A percentile compares a stretch with the other conserved stretches of the same genome.
phyloP scores from a whole-genome alignment of 1,140 invertebrate genomes.

The Varroa destructor region DNA sequence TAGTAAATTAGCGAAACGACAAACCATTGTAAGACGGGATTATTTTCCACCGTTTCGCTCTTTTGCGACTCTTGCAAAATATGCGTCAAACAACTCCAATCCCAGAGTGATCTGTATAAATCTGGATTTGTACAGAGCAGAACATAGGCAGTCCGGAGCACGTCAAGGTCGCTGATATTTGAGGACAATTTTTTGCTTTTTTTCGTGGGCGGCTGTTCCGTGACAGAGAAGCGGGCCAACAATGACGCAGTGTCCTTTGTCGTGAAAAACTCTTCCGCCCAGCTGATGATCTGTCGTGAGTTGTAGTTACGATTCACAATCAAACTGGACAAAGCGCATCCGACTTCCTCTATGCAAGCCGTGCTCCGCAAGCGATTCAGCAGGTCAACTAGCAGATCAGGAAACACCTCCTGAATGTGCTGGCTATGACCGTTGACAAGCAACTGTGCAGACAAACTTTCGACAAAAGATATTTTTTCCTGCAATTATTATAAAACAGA shows the following conservation, averaged over 20 bases:
- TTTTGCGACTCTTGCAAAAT: too few relatives aligned
- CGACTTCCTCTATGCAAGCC: neutral
- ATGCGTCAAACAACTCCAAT: neutral
- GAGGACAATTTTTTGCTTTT: neutral
- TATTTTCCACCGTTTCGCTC: too few relatives aligned
- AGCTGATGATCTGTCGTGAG: neutral
- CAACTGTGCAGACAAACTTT: slow-evolving; percentile 9
- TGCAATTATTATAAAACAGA: neutral
- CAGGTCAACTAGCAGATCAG: slow-evolving; percentile 9
- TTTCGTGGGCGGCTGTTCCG: neutral
- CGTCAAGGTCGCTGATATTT: neutral
- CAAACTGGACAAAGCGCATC: neutral
- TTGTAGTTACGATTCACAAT: too few relatives aligned
- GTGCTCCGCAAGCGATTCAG: neutral
- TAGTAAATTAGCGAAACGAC: too few relatives aligned
- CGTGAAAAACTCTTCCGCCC: slow-evolving; percentile 10
- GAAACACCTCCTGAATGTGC: neutral
- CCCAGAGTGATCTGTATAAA: slow-evolving; percentile 7
- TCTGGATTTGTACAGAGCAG: neutral
- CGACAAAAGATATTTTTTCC: neutral
- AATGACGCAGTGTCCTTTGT: neutral
- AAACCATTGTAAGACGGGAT: too few relatives aligned
- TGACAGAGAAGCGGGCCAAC: too few relatives aligned
- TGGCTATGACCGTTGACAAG: neutral
- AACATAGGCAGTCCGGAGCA: neutral